Base-by-base conservation (phyloP, 2,888 invertebrate species). In the Andrena dorsata region DNA sequence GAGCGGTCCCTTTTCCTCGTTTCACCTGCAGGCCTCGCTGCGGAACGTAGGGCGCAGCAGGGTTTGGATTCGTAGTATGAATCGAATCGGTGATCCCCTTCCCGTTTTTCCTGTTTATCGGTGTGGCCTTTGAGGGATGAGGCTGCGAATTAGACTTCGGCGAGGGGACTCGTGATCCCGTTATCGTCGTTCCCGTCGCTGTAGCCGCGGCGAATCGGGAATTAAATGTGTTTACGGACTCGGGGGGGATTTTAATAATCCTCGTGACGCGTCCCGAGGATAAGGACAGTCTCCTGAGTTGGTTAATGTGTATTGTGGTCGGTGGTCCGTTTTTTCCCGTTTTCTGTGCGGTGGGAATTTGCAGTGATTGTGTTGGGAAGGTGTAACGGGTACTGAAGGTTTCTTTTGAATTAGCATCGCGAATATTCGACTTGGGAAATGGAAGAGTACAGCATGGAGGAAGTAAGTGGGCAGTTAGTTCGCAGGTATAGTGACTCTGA, bases 101-200 rank as follows among this genome's bases (percentile, higher is more conserved):
- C 16, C 20, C 47, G 23, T 66, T 49, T 26, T 26, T 10, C 16
- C 68, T 32, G 58, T 65, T 79, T 70, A 60, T 76, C 76, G 69
- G 51, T 26, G 30, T 2, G 53, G 28, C 49, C 69, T 76, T 80
- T 76, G 76, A 76, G 28, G 71, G 65, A 80, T 76, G 58, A 35
- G 51, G 53, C 69, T 13, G 56, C n/a, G 69, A 76, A 72, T 76
- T 56, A 72, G 72, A 63, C 20, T 23, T 53, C 56, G 26, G 26
- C 16, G 16, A 41, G 41, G 26, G 71, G 1, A 35, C 51, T 28
- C 28, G 26, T 72, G 76, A 73, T 77, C 65, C 65, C 28, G 64
- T 73, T 77, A 58, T 47, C 64, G 32, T 13, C 28, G 28, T 60
- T 30, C 26, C 49, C 35, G 51, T 53, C 28, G 16, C 61, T 23